A percentile compares a stretch with the other conserved stretches of the same genome.
These are phyloP conservation scores for Lepidocolaptes lacrymiger DNA, from an alignment of 2,797 vertebrate genomes.

Conservation along the genomic window DNA sequence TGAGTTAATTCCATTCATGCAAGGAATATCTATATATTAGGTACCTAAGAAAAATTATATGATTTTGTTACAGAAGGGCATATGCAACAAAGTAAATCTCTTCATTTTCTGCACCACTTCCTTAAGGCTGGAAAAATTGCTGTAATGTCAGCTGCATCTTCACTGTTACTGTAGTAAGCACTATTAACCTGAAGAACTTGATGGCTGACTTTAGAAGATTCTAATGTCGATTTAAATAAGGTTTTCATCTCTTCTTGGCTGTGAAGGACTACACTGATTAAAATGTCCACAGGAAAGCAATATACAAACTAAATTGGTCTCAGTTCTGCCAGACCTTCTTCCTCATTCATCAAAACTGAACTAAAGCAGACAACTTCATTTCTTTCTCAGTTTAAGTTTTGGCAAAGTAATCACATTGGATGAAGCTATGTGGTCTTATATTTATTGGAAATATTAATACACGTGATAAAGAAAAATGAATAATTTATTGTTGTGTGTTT, in stretches of 20 bases:
- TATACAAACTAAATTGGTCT: neutral
- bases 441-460: neutral
- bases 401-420: neutral
- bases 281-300: neutral
- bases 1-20: neutral
- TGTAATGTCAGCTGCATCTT: neutral
- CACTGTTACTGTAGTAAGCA: neutral
- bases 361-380: neutral
- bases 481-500: neutral
- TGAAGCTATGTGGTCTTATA: neutral
- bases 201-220: conserved; percentile 13
- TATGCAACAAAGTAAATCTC: conserved; percentile 4
- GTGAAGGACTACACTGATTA: neutral
- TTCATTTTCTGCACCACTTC: conserved; percentile 20
- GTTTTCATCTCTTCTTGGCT: neutral
- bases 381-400: neutral
- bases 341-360: neutral
- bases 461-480: neutral
- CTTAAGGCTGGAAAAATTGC: neutral
- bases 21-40: neutral
- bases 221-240: neutral
- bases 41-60: neutral
- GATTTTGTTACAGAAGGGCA: neutral
- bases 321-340: neutral
- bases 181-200: conserved; percentile 4